These are phyloP conservation scores for Zhengitettix transpicula DNA, from an alignment of 2,888 invertebrate genomes.

Conservation along the genomic window DNA sequence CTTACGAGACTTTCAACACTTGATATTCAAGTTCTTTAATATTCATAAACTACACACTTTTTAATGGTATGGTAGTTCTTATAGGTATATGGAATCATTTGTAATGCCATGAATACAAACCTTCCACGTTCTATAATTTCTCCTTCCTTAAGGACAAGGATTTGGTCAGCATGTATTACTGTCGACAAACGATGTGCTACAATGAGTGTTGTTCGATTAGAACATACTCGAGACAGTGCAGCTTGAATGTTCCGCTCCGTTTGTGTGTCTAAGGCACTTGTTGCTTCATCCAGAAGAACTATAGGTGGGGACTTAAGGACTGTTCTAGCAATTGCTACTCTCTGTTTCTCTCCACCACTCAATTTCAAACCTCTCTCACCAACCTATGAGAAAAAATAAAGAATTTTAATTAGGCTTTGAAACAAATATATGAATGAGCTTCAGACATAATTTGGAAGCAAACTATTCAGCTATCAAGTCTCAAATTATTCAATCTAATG, in stretches of 20 bases:
- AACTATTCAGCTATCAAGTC: too few species aligned
- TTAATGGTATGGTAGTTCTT: too few species aligned
- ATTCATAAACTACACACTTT: too few species aligned
- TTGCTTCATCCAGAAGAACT: conserved; percentile 87
- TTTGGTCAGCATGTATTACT: conserved; percentile 86
- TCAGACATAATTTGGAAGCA: too few species aligned
- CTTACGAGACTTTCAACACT: too few species aligned
- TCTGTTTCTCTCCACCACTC: conserved; percentile 95
- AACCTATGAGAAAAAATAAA: conserved; percentile 34
- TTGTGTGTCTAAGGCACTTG: conserved; percentile 87
- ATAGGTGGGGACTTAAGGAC: conserved; percentile 81
- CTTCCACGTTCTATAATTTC: conserved; percentile 80
- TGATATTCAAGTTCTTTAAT: too few species aligned
- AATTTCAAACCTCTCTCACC: conserved; percentile 89
- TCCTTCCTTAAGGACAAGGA: conserved; percentile 82
- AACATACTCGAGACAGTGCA: conserved; percentile 58
- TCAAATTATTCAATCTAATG: too few species aligned
- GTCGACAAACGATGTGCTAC: conserved; percentile 92
- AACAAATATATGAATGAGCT: too few species aligned
- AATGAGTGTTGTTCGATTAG: conserved; percentile 79
- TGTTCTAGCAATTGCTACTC: conserved; percentile 92
- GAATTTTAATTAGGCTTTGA: neutral
- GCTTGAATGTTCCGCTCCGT: conserved; percentile 83
- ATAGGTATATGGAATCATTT: too few species aligned
- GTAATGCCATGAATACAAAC: conserved; percentile 31